A percentile compares a stretch with the other conserved stretches of the same genome.
phyloP scores from a whole-genome alignment of 1,140 invertebrate genomes.

The Drosophila pallidifrons region DNA sequence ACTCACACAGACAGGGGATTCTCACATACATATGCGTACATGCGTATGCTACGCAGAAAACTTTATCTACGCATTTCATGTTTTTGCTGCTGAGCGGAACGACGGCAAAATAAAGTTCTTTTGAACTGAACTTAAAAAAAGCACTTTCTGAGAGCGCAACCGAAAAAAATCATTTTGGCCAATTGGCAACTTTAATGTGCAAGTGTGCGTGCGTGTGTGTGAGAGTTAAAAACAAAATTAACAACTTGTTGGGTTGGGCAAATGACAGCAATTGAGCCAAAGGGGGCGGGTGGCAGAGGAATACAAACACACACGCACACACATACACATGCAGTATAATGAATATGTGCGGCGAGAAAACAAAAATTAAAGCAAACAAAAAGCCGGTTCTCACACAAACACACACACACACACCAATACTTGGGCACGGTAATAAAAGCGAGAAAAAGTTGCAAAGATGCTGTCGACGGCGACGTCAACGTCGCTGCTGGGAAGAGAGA shows the following conservation, averaged over 20 bases:
- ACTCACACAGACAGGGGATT: conserved; percentile 10
- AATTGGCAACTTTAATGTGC: conserved; percentile 67
- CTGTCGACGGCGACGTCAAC: conserved; percentile 31
- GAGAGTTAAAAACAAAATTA: conserved; percentile 60
- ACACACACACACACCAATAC: conserved; percentile 10
- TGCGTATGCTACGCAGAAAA: conserved; percentile 29
- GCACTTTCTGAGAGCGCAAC: background rate
- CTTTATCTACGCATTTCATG: conserved; percentile 69
- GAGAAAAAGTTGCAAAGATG: conserved; percentile 50
- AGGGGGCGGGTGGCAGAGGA: conserved; percentile 1
- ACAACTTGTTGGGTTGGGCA: conserved; percentile 47
- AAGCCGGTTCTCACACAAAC: conserved; percentile 69
- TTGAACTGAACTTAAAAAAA: conserved; percentile 34
- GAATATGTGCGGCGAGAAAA: conserved; percentile 50
- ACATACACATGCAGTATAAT: conserved; percentile 26
- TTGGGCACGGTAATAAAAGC: conserved; percentile 18
- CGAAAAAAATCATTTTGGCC: conserved; percentile 33
- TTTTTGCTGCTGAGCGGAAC: background rate
- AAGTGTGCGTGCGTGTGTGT: conserved; percentile 12
- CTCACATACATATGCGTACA: no score
- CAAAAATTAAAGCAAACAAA: conserved; percentile 74
- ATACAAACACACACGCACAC: background rate
- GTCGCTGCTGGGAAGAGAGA: conserved; percentile 24
- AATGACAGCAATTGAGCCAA: conserved; percentile 7
- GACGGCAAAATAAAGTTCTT: conserved; percentile 45